Conservation (phyloP, 2,888 invertebrate genomes). For the Sycophila texana region DNA sequence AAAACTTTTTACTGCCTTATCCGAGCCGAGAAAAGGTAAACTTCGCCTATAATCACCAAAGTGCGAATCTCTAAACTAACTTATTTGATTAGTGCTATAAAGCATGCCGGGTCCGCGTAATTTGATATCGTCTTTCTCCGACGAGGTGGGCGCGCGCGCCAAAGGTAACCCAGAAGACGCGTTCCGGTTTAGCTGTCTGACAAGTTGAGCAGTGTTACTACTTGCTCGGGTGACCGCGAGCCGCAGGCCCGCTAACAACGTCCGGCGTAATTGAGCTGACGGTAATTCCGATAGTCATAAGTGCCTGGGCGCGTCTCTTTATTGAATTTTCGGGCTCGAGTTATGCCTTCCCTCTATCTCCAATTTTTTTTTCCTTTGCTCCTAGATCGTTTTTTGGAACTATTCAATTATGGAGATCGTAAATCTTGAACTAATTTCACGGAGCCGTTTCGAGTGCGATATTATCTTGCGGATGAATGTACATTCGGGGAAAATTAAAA, state of each 20-base stretch:
- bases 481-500: no score
- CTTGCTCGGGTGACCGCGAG: slow-evolving; percentile 41
- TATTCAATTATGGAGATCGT: no score
- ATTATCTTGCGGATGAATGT: no score
- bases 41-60: slow-evolving; percentile 9
- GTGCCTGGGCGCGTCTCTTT: neutral
- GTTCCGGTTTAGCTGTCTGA: slow-evolving; percentile 29
- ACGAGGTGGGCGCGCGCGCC: neutral
- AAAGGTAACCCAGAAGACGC: slow-evolving; percentile 34
- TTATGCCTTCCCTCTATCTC: no score
- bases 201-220: slow-evolving; percentile 46
- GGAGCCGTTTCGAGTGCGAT: no score
- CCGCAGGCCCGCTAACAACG: slow-evolving; percentile 20
- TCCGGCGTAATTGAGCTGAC: slow-evolving; percentile 27
- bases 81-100: slow-evolving; percentile 44
- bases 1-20: neutral
- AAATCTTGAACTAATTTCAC: no score
- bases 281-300: slow-evolving; percentile 25
- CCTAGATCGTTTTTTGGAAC: no score
- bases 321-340: neutral
- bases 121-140: slow-evolving; percentile 36
- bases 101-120: slow-evolving; percentile 30
- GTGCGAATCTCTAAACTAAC: slow-evolving; percentile 7
- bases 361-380: no score
- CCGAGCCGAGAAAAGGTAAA: slow-evolving; percentile 9